Evolutionary conservation across 2,888 invertebrate genomes (phyloP), one percentile per base, ranked within the genome.

Genomic region (Acanthococcus lagerstroemiae): DNA sequence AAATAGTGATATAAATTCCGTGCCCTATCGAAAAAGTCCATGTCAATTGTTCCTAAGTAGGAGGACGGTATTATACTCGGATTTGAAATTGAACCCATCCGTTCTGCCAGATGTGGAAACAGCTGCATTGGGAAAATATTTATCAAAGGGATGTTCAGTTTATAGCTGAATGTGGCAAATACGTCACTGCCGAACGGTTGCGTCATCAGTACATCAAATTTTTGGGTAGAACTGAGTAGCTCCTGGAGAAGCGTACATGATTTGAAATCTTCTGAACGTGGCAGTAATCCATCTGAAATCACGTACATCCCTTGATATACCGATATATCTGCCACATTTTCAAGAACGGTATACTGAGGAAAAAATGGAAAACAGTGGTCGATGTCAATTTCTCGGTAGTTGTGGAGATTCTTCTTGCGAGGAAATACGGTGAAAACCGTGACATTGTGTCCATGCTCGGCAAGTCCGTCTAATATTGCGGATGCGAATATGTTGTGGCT

Each of bases 161-260:
- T 81, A 71, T 85, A 79, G 0, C 83, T 83, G 30, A 88, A 74
- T 2, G 83, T 84, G 70, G 86, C 75, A 73, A 83, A 82, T 73
- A 88, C 87, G 72, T 88, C 85, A 58, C 82, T 81, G 70, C 85
- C 86, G 73, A 88, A 88, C 67, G 81, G 81, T 75, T 89, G 87
- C 65, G 83, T 77, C 0, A 89, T 74, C 6, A 87, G 78, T 0
- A 88, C 74, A 74, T 89, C 87, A 72, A 82, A 87, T 44, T 60
- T 46, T 7, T 55, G 22, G 2, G 54, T n/a, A 27, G 19, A 4
- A 25, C 46, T 50, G 21, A 52, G 48, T n/a, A 60, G 9, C 17
- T 26, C 60, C 21, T 26, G 26, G 4, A 60, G 26, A n/a, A 48
- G 60, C 60, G 45, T 46, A 5, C 60, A 60, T 4, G 50, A 19